Percentiles rank a stretch among this genome's conserved stretches.
Conservation (phyloP, 2,113 vertebrate species). For the Ceratotherium simum region DNA sequence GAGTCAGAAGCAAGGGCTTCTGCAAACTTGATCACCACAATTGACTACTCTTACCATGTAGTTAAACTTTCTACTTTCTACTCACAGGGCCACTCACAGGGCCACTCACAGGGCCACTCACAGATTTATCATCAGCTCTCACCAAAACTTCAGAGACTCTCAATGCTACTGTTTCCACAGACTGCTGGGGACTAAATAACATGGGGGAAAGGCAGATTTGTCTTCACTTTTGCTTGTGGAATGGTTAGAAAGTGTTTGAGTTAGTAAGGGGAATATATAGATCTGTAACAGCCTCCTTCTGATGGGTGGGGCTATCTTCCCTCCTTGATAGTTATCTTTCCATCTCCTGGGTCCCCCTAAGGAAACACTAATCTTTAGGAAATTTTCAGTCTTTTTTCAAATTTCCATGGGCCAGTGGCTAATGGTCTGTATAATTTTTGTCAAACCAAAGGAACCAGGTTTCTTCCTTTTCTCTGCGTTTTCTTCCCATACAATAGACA, state of each 20-base stretch:
- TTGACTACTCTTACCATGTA: background rate
- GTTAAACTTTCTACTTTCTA: background rate
- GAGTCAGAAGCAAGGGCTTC: background rate
- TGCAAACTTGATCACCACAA: background rate
- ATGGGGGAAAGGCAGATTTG: background rate
- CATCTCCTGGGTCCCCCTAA: background rate
- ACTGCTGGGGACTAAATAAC: background rate
- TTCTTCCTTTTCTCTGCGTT: background rate
- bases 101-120: background rate
- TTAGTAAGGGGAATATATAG: background rate
- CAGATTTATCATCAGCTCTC: background rate
- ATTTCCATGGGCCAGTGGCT: background rate
- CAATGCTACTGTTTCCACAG: background rate
- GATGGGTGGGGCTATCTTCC: background rate
- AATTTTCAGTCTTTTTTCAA: background rate
- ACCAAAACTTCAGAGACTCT: background rate
- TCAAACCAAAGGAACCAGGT: background rate
- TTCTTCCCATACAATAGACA: background rate
- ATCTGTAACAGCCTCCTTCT: background rate
- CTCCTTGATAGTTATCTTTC: background rate
- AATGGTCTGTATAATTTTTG: background rate
- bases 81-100: too few species aligned
- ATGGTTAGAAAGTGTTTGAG: background rate
- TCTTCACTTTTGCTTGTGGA: background rate
- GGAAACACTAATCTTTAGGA: background rate